phyloP scores from a whole-genome alignment of 1,140 invertebrate species.

The Neodiprion pinetum region DNA sequence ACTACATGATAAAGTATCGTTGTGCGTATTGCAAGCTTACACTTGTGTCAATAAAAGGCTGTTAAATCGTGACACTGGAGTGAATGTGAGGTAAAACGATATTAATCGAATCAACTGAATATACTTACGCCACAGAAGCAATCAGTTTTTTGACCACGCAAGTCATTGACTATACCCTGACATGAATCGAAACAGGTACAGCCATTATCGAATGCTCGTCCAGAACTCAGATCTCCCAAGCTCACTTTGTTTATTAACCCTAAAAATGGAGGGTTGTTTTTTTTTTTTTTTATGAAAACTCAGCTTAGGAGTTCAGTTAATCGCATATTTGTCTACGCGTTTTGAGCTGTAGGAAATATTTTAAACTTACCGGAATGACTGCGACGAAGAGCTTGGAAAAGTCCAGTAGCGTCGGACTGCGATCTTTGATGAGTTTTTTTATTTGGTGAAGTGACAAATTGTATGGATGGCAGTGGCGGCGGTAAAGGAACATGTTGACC shows the following conservation, averaged over 20 bases:
- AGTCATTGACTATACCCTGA: slow-evolving; percentile 77
- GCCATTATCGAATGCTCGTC: slow-evolving; percentile 95
- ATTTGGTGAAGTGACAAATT: slow-evolving; percentile 58
- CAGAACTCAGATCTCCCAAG: slow-evolving; percentile 91
- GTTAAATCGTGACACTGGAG: not conserved
- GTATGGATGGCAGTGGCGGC: slow-evolving; percentile 50
- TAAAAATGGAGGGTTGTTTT: slow-evolving; percentile 25
- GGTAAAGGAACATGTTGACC: slow-evolving; percentile 51
- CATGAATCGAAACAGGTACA: slow-evolving; percentile 87
- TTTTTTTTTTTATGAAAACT: too few species aligned
- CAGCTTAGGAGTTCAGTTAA: too few species aligned
- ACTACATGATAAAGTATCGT: not conserved
- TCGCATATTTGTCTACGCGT: too few species aligned
- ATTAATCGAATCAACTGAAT: not conserved
- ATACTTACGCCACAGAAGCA: slow-evolving; percentile 77
- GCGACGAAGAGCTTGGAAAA: slow-evolving; percentile 60
- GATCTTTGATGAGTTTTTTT: slow-evolving; percentile 86
- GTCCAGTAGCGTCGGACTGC: slow-evolving; percentile 87
- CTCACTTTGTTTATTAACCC: slow-evolving; percentile 68
- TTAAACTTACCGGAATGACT: slow-evolving; percentile 56
- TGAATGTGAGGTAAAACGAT: too few species aligned
- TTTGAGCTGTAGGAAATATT: not conserved
- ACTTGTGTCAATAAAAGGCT: not conserved
- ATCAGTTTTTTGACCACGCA: slow-evolving; percentile 74
- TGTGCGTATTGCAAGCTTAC: not conserved